Evolutionary conservation across 2,888 invertebrate species (phyloP), one percentile per base, ranked within the genome.

Genomic region (Calliphora vomitoria): DNA sequence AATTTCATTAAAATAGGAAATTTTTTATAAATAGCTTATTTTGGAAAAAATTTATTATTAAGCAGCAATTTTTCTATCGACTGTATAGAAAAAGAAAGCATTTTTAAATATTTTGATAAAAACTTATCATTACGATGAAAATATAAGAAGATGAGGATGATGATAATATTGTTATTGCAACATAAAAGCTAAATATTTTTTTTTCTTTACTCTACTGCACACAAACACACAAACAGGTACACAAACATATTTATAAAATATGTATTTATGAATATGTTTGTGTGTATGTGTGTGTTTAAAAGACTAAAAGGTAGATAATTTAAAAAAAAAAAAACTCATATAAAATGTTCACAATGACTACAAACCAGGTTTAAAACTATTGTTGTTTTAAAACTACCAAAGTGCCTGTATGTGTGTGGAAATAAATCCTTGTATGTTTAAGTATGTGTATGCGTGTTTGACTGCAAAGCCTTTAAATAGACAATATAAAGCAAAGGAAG

Each of bases 161-260:
- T 41, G 62, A 44, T 41, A 69, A 55, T n/a, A 6, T 41, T 68
- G 68, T 69, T 58, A 53, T 53, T 60, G 60, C 60, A 60, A 31
- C 41, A 38, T 15, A 76, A 53, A 35, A 66, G 35, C 53, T 2
- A 66, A 78, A 50, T n/a, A 53, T 38, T 13, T 38, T 55, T 66
- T 38, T 44, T 18, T 25, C 13, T 58, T 55, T 8, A 53, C 47
- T 58, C 41, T n/a, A 50, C n/a, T 13, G 13, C 50, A 50, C 13
- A 50, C n/a, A 50, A 50, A 50, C 50, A 50, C 41, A 10, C 3
- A 8, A 1, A 41, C 6, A 41, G 1, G 11, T 41, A 41, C 11
- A 41, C 8, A 41, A 44, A 44, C 44, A 44, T 13, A 44, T 44
- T 44, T 44, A 11, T 44, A 8, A 8, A 44, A 44, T 11, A 44